A percentile compares a stretch with the other conserved stretches of the same genome.
phyloP scores from a whole-genome alignment of 1,140 invertebrate genomes.

The Bombus superbus region DNA sequence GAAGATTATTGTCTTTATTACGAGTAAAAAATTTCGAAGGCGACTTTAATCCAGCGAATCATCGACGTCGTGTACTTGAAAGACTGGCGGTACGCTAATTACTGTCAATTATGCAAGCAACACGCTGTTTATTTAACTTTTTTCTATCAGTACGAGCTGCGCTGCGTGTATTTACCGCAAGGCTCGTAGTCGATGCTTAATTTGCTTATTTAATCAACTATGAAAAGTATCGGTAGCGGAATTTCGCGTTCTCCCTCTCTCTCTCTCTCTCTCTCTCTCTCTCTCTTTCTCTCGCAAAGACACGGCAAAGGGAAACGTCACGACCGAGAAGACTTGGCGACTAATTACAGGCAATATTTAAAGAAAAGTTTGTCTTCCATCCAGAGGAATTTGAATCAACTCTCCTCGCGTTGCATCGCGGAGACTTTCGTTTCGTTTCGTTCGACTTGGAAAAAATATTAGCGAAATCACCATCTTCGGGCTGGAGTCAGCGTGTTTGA shows the following conservation, averaged over 20 bases:
- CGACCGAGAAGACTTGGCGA: not conserved
- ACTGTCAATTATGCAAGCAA: not conserved
- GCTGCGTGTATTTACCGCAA: not conserved
- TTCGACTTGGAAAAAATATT: not conserved
- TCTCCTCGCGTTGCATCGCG: not conserved
- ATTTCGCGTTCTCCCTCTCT: not conserved
- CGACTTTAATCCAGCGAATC: not conserved
- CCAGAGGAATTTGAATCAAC: not conserved
- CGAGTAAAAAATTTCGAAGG: too few relatives aligned
- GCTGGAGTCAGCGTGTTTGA: too few relatives aligned
- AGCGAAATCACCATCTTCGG: not conserved
- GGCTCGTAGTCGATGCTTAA: not conserved
- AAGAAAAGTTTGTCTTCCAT: not conserved
- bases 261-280: too few relatives aligned
- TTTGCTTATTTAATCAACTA: not conserved
- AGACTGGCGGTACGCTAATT: not conserved
- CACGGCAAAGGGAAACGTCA: not conserved
- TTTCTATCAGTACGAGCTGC: not conserved
- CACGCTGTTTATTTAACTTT: not conserved
- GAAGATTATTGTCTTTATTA: not conserved
- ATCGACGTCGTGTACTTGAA: not conserved
- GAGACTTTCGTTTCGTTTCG: not conserved
- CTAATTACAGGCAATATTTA: slow-evolving; percentile 3
- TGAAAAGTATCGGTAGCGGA: not conserved
- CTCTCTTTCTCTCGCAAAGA: not conserved